Evolutionary conservation across 2,888 invertebrate species (phyloP).

Genomic region (Papilio gigon): DNA sequence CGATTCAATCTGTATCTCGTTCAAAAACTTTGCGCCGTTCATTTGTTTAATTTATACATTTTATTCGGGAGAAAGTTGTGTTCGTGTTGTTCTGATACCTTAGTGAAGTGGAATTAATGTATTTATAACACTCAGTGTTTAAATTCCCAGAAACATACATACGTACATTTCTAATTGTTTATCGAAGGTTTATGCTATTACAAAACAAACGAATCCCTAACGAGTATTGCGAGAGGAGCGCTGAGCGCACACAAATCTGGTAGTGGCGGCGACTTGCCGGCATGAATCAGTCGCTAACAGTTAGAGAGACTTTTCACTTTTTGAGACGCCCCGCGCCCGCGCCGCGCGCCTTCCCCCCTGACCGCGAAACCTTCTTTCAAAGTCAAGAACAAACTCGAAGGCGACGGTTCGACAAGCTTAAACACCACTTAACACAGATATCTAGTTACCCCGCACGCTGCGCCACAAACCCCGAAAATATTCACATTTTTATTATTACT

Average conservation of each 20-base stretch:
- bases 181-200: neutral
- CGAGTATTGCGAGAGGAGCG: conserved; percentile 9
- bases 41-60: conserved; percentile 22
- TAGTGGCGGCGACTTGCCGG: neutral
- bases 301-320: conserved; percentile 77
- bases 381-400: conserved; percentile 61
- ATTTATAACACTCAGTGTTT: no score
- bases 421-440: conserved; percentile 39
- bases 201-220: neutral
- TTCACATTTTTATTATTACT: conserved; percentile 16
- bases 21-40: conserved; percentile 10
- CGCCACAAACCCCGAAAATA: conserved; percentile 36
- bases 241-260: conserved; percentile 34
- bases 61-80: conserved; percentile 33
- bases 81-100: neutral
- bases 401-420: conserved; percentile 31
- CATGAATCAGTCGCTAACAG: conserved; percentile 58
- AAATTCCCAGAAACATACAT: no score
- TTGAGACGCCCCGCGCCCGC: conserved; percentile 54
- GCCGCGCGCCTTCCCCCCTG: conserved; percentile 49
- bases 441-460: conserved; percentile 35
- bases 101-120: neutral
- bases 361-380: conserved; percentile 74
- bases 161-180: no score
- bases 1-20: conserved; percentile 8